These are phyloP conservation scores for Tonatia bakeri DNA, from an alignment of 2,113 vertebrate species.

Conservation along the genomic window DNA sequence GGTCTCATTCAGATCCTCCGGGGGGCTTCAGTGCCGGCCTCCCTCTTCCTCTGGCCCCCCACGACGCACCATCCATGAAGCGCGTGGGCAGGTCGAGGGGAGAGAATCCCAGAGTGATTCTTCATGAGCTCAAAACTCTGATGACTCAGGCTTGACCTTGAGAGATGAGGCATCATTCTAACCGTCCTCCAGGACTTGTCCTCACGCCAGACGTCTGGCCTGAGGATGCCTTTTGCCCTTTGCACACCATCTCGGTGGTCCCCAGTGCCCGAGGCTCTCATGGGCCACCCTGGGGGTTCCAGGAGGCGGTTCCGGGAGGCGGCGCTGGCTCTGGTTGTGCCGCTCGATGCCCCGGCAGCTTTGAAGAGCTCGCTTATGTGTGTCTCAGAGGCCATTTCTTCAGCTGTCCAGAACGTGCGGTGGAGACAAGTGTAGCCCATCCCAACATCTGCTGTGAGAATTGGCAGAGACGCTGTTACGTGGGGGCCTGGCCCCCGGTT, in stretches of 20 bases:
- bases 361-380: too few species aligned
- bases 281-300: too few species aligned
- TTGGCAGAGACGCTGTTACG: too few species aligned
- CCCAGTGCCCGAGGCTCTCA: not conserved
- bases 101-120: not conserved
- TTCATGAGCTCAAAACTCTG: not conserved
- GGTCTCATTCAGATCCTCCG: not conserved
- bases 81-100: not conserved
- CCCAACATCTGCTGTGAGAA: accelerated
- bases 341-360: accelerated
- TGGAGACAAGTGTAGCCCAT: too few species aligned
- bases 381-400: not conserved
- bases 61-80: accelerated
- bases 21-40: not conserved
- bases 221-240: not conserved
- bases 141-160: not conserved
- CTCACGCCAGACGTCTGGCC: not conserved
- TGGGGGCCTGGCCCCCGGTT: not conserved
- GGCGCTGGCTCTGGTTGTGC: not conserved
- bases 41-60: not conserved
- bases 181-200: accelerated
- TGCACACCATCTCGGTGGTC: not conserved
- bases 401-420: accelerated
- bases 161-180: not conserved
- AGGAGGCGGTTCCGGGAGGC: too few species aligned